These are phyloP conservation scores for Coregonus ussuriensis DNA, from an alignment of 2,797 vertebrate species.

Conservation along the genomic window DNA sequence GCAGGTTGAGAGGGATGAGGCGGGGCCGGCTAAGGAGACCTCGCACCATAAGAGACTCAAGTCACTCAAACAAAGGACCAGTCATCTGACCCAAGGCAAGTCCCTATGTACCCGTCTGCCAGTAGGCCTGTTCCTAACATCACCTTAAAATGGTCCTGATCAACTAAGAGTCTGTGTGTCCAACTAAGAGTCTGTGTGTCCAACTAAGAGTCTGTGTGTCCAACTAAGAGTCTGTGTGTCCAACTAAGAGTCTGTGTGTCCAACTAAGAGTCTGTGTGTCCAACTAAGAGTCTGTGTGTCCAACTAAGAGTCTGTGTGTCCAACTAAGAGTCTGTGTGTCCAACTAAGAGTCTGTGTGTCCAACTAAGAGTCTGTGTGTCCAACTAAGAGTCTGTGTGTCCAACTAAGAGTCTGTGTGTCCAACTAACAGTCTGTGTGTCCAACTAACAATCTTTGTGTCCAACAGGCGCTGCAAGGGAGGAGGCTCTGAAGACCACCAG, in stretches of 20 bases:
- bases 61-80: constrained; percentile 68
- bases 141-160: neutral
- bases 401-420: too few species aligned
- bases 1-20: constrained; percentile 60
- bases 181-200: neutral
- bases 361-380: too few species aligned
- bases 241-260: too few species aligned
- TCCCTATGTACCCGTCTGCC: neutral
- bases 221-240: too few species aligned
- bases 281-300: too few species aligned
- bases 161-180: too few species aligned
- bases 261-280: too few species aligned
- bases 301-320: too few species aligned
- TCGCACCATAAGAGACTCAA: neutral
- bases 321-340: too few species aligned
- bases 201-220: too few species aligned
- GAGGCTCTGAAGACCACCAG: constrained; percentile 36
- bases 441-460: constrained; percentile 8
- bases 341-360: too few species aligned
- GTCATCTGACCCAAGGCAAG: constrained; percentile 52
- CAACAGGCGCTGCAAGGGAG: constrained; percentile 49
- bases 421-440: neutral
- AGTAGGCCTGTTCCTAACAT: neutral
- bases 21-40: neutral
- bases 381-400: too few species aligned